These are phyloP conservation scores for Eupithecia vulgata DNA, from an alignment of 2,888 invertebrate species.

Conservation along the genomic window DNA sequence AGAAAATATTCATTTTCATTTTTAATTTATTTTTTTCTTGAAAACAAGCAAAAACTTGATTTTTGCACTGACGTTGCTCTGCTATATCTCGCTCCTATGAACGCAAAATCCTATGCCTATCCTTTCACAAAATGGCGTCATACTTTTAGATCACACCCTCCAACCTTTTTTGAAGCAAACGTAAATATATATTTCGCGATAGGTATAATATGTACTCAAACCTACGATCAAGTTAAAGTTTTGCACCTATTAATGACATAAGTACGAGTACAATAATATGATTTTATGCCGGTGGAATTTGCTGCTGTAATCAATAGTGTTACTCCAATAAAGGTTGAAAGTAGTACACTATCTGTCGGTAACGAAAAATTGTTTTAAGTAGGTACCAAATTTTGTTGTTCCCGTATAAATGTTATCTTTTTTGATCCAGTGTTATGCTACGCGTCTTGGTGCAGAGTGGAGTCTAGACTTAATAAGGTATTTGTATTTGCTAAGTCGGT, in stretches of 20 bases:
- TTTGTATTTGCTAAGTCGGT: neutral
- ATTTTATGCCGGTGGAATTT: neutral
- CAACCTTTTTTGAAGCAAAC: neutral
- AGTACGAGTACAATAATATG: neutral
- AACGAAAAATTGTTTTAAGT: neutral
- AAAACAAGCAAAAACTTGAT: too few species aligned
- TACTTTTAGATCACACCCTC: too few species aligned
- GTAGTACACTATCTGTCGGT: neutral
- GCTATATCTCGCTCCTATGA: too few species aligned
- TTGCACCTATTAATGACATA: neutral
- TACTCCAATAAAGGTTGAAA: neutral
- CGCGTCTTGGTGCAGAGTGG: constrained; percentile 61
- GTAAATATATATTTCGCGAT: neutral
- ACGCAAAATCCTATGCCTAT: too few species aligned
- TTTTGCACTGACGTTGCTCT: too few species aligned
- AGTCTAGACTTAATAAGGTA: constrained; percentile 52
- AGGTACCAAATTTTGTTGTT: neutral
- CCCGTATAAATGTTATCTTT: constrained; percentile 44
- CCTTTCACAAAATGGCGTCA: too few species aligned
- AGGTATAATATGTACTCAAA: neutral
- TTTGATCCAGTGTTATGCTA: constrained; percentile 62
- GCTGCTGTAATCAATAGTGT: neutral
- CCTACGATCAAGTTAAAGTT: neutral
- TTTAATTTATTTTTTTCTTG: too few species aligned
- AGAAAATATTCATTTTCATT: too few species aligned